These are phyloP conservation scores for Dendrolimus kikuchii DNA, from an alignment of 1,140 invertebrate species.

Conservation along the genomic window DNA sequence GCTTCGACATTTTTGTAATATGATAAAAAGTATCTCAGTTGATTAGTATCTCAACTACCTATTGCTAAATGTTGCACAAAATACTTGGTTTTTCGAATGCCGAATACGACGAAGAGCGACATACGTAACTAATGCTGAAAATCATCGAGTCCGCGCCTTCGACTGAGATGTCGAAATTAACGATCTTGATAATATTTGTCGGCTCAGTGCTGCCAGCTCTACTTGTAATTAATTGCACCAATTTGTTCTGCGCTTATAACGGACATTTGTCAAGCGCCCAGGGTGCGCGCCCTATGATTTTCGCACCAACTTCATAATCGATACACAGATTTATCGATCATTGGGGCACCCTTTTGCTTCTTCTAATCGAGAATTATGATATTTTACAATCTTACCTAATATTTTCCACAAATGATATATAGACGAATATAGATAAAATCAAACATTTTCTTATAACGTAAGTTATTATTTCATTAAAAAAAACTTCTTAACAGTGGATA, in stretches of 20 bases:
- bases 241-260: conserved; percentile 69
- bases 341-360: conserved; percentile 27
- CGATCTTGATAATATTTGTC: conserved; percentile 71
- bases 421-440: neutral
- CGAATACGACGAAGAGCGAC: too few relatives aligned
- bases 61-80: too few relatives aligned
- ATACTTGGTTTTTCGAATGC: too few relatives aligned
- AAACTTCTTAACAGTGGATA: too few relatives aligned
- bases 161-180: conserved; percentile 67
- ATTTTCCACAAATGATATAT: neutral
- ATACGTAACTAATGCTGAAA: conserved; percentile 46
- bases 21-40: too few relatives aligned
- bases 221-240: conserved; percentile 65
- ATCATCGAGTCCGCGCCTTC: conserved; percentile 34
- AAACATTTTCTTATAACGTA: too few relatives aligned
- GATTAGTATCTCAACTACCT: too few relatives aligned
- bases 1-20: too few relatives aligned
- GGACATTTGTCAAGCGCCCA: conserved; percentile 64
- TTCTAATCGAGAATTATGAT: conserved; percentile 33
- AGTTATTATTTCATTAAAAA: too few relatives aligned
- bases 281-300: conserved; percentile 51
- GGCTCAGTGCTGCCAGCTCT: conserved; percentile 54
- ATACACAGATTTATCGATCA: conserved; percentile 55
- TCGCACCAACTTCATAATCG: conserved; percentile 64
- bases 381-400: conserved; percentile 35